Evolutionary conservation across 2,113 vertebrate species (phyloP).

Genomic region (Monopterus albus): DNA sequence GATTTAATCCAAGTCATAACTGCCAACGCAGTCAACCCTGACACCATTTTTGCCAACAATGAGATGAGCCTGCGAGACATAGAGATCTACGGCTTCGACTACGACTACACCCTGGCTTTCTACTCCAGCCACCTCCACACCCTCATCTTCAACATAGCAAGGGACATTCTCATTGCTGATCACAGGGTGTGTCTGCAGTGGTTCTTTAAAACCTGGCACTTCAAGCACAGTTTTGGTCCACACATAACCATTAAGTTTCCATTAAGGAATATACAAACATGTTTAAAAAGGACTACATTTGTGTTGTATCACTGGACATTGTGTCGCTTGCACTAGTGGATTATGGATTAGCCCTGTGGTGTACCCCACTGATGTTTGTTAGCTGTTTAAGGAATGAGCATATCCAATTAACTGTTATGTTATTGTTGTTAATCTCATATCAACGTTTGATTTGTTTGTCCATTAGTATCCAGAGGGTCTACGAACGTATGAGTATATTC

Average conservation of each 20-base stretch:
- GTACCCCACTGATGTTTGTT: background rate
- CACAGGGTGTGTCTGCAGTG: slow-evolving; percentile 88
- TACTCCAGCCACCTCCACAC: slow-evolving; percentile 96
- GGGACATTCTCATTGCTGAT: slow-evolving; percentile 93
- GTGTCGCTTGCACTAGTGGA: background rate
- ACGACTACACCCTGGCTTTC: slow-evolving; percentile 97
- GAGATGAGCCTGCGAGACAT: slow-evolving; percentile 95
- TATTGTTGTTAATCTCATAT: background rate
- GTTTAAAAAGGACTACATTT: no score
- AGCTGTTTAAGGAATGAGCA: background rate
- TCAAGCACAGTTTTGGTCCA: no score
- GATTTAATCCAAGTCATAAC: slow-evolving; percentile 87
- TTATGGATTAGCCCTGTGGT: background rate
- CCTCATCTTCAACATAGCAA: slow-evolving; percentile 93
- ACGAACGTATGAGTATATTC: slow-evolving; percentile 92
- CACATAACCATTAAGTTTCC: no score
- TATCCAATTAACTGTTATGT: background rate
- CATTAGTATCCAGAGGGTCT: slow-evolving; percentile 91
- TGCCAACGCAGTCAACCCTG: slow-evolving; percentile 88
- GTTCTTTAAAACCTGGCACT: background rate
- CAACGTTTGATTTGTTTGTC: slow-evolving; percentile 9
- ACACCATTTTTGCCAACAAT: slow-evolving; percentile 98
- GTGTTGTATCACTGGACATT: no score
- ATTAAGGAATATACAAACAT: no score
- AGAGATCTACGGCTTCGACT: slow-evolving; percentile 98